Percentiles rank a stretch among this genome's conserved stretches.
phyloP scores from a whole-genome alignment of 2,797 vertebrate species.

The Thaleichthys pacificus region DNA sequence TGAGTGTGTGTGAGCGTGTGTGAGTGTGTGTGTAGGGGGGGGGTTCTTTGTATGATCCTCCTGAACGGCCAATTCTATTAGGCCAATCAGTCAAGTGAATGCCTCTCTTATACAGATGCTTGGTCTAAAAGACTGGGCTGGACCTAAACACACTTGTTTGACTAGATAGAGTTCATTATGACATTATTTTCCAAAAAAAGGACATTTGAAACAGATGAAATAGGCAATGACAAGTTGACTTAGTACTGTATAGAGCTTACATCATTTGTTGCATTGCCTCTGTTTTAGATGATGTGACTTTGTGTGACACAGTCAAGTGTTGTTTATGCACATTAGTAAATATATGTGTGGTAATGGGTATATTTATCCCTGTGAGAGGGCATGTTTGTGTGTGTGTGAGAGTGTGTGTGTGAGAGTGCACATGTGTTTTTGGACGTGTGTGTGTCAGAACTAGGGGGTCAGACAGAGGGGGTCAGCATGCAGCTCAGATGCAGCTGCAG shows the following conservation, averaged over 20 bases:
- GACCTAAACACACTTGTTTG: background rate
- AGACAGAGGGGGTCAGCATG: conserved; percentile 40
- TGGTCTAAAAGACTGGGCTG: background rate
- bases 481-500: conserved; percentile 62
- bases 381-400: background rate
- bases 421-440: conserved; percentile 3
- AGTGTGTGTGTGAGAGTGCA: conserved; percentile 4
- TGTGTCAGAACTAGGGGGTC: conserved; percentile 18
- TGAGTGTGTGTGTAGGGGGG: background rate
- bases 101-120: background rate
- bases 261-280: background rate
- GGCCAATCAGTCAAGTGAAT: conserved; percentile 2
- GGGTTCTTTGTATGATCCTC: background rate
- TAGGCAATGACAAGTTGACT: background rate
- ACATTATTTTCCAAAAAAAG: too few relatives aligned
- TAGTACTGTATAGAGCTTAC: background rate
- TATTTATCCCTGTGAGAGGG: too few relatives aligned
- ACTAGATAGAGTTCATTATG: too few relatives aligned
- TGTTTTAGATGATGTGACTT: background rate
- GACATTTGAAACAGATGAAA: too few relatives aligned
- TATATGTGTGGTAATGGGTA: too few relatives aligned
- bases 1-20: background rate
- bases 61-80: conserved; percentile 5
- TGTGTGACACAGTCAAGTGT: background rate
- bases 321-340: background rate